Conservation (phyloP, 2,797 vertebrate species). For the Sciurus carolinensis region DNA sequence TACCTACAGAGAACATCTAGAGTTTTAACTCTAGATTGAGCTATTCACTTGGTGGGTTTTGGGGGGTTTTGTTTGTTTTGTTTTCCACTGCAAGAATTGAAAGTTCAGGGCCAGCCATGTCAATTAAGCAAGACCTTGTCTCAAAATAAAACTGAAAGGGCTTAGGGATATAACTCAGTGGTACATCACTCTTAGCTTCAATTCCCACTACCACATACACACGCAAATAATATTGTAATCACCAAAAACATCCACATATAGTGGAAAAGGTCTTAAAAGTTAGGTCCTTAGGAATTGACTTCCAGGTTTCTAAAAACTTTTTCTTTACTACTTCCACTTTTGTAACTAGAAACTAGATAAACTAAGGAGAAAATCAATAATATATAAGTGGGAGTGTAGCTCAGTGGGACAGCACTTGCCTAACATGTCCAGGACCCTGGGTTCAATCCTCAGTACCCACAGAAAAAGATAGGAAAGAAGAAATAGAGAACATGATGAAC, state of each 20-base stretch:
- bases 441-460: too few relatives aligned
- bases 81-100: not conserved
- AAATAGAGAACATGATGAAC: constrained; percentile 10
- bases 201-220: too few relatives aligned
- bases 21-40: constrained; percentile 5
- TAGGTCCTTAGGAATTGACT: not conserved
- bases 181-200: not conserved
- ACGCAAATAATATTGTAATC: not conserved
- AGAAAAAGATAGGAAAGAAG: too few relatives aligned
- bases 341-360: not conserved
- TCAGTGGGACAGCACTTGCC: not conserved
- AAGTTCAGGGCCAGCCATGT: not conserved
- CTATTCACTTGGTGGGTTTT: not conserved
- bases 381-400: not conserved
- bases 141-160: not conserved
- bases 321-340: not conserved
- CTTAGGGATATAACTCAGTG: not conserved
- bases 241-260: not conserved
- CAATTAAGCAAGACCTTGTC: not conserved
- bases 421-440: not conserved
- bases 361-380: not conserved
- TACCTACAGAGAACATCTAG: not conserved
- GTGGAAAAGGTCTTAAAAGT: not conserved
- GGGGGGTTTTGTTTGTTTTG: too few relatives aligned
- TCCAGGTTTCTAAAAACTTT: constrained; percentile 15